Evolutionary conservation across 2,888 invertebrate genomes (phyloP).

Genomic region (Drosophila ezoana): DNA sequence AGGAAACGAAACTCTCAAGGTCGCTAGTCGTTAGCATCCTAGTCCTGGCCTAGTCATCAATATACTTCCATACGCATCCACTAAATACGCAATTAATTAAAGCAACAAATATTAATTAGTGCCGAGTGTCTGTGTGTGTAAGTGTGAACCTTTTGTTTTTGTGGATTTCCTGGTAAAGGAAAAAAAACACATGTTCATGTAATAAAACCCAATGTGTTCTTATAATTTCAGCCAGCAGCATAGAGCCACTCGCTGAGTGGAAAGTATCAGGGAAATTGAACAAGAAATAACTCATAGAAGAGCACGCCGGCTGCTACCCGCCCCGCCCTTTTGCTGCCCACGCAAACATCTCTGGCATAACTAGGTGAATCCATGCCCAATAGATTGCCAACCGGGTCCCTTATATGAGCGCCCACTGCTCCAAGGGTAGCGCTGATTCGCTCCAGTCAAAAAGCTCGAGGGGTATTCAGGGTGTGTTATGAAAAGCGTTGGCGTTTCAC

Average conservation of each 20-base stretch:
- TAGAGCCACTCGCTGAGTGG: slow-evolving; percentile 16
- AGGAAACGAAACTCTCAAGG: slow-evolving; percentile 27
- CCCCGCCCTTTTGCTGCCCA: slow-evolving; percentile 48
- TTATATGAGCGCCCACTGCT: slow-evolving; percentile 63
- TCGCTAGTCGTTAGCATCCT: slow-evolving; percentile 10
- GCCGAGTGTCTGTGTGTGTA: slow-evolving; percentile 4
- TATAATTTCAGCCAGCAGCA: slow-evolving; percentile 24
- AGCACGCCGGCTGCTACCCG: slow-evolving; percentile 17
- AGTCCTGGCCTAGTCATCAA: slow-evolving; percentile 11
- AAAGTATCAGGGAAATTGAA: slow-evolving; percentile 10
- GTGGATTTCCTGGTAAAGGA: slow-evolving; percentile 20
- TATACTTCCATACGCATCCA: slow-evolving; percentile 5
- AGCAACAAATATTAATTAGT: slow-evolving; percentile 74
- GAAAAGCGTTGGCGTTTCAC: slow-evolving; percentile 45
- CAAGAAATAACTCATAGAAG: slow-evolving; percentile 24
- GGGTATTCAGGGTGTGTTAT: slow-evolving; percentile 18
- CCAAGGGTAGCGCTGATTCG: slow-evolving; percentile 69
- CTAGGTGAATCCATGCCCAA: slow-evolving; percentile 51
- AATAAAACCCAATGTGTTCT: slow-evolving; percentile 34
- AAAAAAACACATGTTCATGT: slow-evolving; percentile 37
- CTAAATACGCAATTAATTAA: slow-evolving; percentile 53
- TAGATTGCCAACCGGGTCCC: slow-evolving; percentile 55
- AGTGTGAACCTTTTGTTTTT: slow-evolving; percentile 8
- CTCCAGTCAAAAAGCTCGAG: slow-evolving; percentile 31
- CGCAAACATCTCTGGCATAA: slow-evolving; percentile 21